Conservation (phyloP, 2,113 vertebrate species). For the Columba janthina region DNA sequence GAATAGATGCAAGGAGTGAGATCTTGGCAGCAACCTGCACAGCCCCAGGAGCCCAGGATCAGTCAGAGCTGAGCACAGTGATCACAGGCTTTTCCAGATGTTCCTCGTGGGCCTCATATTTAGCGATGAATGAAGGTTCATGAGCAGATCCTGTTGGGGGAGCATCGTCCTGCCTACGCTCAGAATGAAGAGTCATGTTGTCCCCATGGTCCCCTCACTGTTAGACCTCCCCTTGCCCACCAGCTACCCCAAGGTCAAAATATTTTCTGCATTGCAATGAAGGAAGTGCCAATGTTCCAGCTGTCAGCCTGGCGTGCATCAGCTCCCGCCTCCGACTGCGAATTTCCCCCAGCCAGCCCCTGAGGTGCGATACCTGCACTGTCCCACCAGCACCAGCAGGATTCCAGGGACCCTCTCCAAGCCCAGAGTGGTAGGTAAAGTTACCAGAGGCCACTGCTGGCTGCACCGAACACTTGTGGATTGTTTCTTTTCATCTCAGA, state of each 20-base stretch:
- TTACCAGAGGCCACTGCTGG: not conserved
- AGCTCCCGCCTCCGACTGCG: not conserved
- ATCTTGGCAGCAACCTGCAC: not conserved
- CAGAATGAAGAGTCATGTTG: not conserved
- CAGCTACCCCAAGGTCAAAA: not conserved
- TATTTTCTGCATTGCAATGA: not conserved
- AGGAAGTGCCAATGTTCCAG: not conserved
- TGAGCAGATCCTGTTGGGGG: not conserved
- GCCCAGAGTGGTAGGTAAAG: not conserved
- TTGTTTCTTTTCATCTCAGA: not conserved
- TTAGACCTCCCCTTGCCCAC: fast-evolving
- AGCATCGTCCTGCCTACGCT: not conserved
- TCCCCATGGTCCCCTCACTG: not conserved
- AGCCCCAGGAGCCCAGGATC: not conserved
- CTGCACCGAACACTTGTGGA: not conserved
- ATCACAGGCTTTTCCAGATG: not conserved
- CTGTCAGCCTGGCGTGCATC: not conserved
- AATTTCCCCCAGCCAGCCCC: too few relatives aligned
- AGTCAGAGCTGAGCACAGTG: not conserved
- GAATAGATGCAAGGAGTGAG: not conserved
- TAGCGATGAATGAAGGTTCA: not conserved
- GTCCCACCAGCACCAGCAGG: not conserved
- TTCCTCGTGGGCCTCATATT: not conserved
- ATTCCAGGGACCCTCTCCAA: not conserved
- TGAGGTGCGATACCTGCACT: not conserved